Evolutionary conservation across 2,797 vertebrate species (phyloP).

Genomic region (Heterohyrax brucei): DNA sequence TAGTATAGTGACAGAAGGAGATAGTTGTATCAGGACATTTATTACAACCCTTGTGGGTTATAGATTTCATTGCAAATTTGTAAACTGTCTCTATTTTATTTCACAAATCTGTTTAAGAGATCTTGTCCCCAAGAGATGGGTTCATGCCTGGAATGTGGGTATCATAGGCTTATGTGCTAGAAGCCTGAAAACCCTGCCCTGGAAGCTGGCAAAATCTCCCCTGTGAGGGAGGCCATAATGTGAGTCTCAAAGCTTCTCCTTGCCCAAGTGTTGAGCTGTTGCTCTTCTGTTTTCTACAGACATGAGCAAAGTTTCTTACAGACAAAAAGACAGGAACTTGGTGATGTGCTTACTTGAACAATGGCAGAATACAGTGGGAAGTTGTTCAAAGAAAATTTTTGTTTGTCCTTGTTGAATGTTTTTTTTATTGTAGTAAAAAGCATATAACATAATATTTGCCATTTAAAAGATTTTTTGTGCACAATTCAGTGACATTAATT

Average conservation of each 20-base stretch:
- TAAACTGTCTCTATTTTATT: constrained; percentile 19
- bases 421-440: not conserved
- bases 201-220: not conserved
- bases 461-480: not conserved
- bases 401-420: too few species aligned
- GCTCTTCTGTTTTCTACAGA: not conserved
- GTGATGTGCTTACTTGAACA: not conserved
- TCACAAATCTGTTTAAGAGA: not conserved
- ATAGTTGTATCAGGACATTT: not conserved
- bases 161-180: not conserved
- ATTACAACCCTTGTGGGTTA: not conserved
- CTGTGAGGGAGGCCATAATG: not conserved
- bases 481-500: not conserved
- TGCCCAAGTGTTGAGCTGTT: not conserved
- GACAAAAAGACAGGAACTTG: not conserved
- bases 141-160: not conserved
- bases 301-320: constrained; percentile 16
- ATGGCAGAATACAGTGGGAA: not conserved
- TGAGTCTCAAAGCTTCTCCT: not conserved
- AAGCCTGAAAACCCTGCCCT: not conserved
- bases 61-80: not conserved
- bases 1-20: constrained; percentile 8
- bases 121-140: not conserved
- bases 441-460: not conserved
- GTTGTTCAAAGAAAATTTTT: not conserved